These are phyloP conservation scores for Tokudaia tokunoshimensis DNA, from an alignment of 2,797 vertebrate genomes.

Conservation along the genomic window DNA sequence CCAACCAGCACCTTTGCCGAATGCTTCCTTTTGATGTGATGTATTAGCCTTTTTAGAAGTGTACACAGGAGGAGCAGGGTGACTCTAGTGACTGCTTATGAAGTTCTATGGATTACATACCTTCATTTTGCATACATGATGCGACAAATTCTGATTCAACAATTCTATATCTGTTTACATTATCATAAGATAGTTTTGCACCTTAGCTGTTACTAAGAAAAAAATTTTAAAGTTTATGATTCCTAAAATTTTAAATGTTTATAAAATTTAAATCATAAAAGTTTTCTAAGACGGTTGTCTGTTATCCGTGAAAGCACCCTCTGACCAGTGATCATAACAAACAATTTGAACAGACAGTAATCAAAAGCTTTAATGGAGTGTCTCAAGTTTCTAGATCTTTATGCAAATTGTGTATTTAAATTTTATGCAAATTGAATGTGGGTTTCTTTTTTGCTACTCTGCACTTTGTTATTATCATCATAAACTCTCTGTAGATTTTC, in stretches of 20 bases:
- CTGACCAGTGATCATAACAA: not conserved
- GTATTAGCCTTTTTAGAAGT: not conserved
- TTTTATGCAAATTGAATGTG: slow-evolving; percentile 12
- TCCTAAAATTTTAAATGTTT: slow-evolving; percentile 32
- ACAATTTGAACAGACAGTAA: slow-evolving; percentile 22
- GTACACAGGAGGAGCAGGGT: not conserved
- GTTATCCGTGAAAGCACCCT: not conserved
- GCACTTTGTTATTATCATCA: slow-evolving; percentile 32
- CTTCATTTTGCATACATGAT: not conserved
- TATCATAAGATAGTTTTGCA: not conserved
- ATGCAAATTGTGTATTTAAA: slow-evolving; percentile 1
- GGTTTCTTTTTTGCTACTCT: not conserved
- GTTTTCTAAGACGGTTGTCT: not conserved
- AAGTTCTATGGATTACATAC: not conserved
- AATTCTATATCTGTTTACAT: not conserved
- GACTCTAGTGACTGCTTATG: not conserved
- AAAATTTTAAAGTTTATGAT: slow-evolving; percentile 26
- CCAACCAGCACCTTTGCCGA: not conserved
- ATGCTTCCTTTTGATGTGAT: not conserved
- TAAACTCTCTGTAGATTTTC: slow-evolving; percentile 21
- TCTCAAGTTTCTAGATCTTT: slow-evolving; percentile 15
- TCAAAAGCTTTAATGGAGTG: slow-evolving; percentile 18
- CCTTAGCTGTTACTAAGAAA: not conserved
- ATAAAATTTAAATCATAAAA: slow-evolving; percentile 3
- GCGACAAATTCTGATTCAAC: not conserved